Base-by-base conservation (phyloP, 2,888 invertebrate species). In the Malachius bipustulatus region DNA sequence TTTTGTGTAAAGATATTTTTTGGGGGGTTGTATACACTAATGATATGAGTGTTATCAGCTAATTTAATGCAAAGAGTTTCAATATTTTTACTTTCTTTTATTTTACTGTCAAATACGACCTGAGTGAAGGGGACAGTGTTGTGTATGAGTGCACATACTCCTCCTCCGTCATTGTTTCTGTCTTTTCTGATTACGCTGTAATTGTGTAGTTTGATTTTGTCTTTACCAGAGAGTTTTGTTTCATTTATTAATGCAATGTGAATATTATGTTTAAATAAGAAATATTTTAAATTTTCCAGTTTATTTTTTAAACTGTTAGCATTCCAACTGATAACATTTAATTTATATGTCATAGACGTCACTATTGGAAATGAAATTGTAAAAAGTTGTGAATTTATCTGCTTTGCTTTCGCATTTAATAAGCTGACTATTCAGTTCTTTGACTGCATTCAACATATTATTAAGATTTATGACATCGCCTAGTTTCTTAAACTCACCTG, bases 261-360 rank as follows among this genome's bases (percentile, higher is more conserved):
- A 9, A 36, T 26, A 4, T 9, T 2, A 13, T 36, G 19, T 15
- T 26, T 29, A 13, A 24, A 24, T 4, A 39, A 4, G 33, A 32
- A 39, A 29, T 29, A 11, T 11, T 12, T n/a, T 24, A 35, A 26
- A 16, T 36, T 33, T 9, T 14, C 11, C 12, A 19, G 11, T 33
- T 39, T 39, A 26, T 28, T 19, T 15, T 13, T n/a, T 28, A 36
- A 11, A 8, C 36, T 32, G 29, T 39, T 36, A 11, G 39, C 32
- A 16, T 39, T 39, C 39, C 39, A 39, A 3, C 13, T 16, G 8
- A 34, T 28, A n/a, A 36, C 9, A 8, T 26, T 38, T 4, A 36
- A 9, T 24, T 10, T 6, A n/a, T n/a, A n/a, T n/a, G n/a, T n/a
- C n/a, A n/a, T n/a, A n/a, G n/a, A n/a, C n/a, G n/a, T n/a, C n/a